These are phyloP conservation scores for Cercopithecus mona DNA, from an alignment of 2,113 vertebrate species.

Conservation along the genomic window DNA sequence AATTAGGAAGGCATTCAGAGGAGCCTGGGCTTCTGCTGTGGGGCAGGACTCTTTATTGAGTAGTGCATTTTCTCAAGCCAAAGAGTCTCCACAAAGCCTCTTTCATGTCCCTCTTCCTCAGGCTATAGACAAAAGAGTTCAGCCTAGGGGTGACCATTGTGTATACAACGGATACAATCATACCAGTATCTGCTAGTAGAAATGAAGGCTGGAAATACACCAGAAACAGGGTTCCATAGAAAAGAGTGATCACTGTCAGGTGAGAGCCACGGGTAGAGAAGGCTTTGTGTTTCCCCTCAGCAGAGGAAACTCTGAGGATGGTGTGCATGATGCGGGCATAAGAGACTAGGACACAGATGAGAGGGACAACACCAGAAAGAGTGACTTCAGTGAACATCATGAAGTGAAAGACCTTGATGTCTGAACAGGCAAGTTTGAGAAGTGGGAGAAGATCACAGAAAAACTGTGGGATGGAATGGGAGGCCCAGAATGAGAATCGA, in stretches of 20 bases:
- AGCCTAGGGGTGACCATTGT: constrained; percentile 45
- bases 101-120: constrained; percentile 60
- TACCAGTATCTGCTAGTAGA: not conserved
- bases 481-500: constrained; percentile 63
- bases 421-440: constrained; percentile 63
- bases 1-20: not conserved
- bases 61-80: not conserved
- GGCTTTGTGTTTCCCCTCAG: not conserved
- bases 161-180: not conserved
- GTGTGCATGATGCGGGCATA: constrained; percentile 23
- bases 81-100: constrained; percentile 29
- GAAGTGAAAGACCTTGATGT: constrained; percentile 49
- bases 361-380: constrained; percentile 39
- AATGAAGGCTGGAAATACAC: constrained; percentile 43
- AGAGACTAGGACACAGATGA: constrained; percentile 51
- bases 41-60: not conserved
- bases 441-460: constrained; percentile 69
- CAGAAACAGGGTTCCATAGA: constrained; percentile 2
- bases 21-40: not conserved
- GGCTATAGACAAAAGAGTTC: constrained; percentile 61
- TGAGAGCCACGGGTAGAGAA: constrained; percentile 63
- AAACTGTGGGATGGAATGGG: constrained; percentile 64
- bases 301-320: constrained; percentile 29
- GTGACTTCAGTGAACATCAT: constrained; percentile 55
- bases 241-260: constrained; percentile 24